Base-by-base conservation (phyloP, 2,113 vertebrate genomes). In the Lasiurus cinereus region DNA sequence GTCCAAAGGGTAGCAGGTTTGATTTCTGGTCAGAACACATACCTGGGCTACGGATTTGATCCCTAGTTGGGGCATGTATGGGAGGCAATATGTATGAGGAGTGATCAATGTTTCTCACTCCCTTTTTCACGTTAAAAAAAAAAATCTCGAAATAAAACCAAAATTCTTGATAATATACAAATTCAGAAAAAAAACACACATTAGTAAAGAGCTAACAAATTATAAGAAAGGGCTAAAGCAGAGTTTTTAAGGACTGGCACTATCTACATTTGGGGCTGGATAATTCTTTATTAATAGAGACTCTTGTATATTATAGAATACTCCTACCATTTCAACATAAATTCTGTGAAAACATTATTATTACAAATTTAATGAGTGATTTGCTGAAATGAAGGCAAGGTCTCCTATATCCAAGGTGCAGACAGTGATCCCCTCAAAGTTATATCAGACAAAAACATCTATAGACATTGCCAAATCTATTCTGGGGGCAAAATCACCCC, bases 381-480 rank as follows among this genome's bases (percentile, higher is more conserved):
- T 87, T 93, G 80, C 46, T 94, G 80, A 94, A 80, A 90, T 76
- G 18, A 94, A 82, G 64, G 29, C 83, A 84, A 54, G 31, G 64
- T 27, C 59, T n/a, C 29, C 62, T 69, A 39, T 77, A 77, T 22
- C 14, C 39, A 78, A 66, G 67, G 74, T 70, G 48, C 33, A 56
- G 78, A 27, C 29, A 86, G 50, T 31, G 64, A 72, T 21, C 21
- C 64, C 19, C 29, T 6, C 31, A 36, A 36, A 62, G 4, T 33
- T 90, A 1, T 73, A 36, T 73, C 59, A 93, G 76, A 36, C 27
- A 64, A 84, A 84, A 85, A 73, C 21, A 21, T 67, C 52, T 88
- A 64, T 18, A 92, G 76, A n/a, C 10, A 48, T 43, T 69, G 22
- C 56, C 29, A 69, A 94, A 69, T 10, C 8, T 79, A 5, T 27